phyloP scores from a whole-genome alignment of 2,888 invertebrate genomes.

The Tetropium fuscum region DNA sequence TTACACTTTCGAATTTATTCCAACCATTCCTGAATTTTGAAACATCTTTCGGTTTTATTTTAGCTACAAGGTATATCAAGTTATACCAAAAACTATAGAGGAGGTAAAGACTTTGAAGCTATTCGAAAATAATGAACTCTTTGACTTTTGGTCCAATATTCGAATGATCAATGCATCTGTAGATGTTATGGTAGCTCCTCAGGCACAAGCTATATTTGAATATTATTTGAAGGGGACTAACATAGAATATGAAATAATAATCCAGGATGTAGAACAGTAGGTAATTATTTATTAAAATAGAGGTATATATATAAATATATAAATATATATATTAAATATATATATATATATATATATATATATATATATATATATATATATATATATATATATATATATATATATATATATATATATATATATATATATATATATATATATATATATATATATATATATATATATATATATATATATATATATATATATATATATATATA shows the following conservation, averaged over 20 bases:
- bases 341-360: neutral
- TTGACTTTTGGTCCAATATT: slow-evolving; percentile 36
- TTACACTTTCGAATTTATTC: too few relatives aligned
- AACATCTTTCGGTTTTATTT: too few relatives aligned
- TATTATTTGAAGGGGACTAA: slow-evolving; percentile 2
- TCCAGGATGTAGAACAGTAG: slow-evolving; percentile 31
- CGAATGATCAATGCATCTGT: slow-evolving; percentile 13
- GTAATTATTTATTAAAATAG: too few relatives aligned
- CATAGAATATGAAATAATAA: slow-evolving; percentile 23
- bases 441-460: too few relatives aligned
- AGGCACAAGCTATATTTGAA: slow-evolving; percentile 33
- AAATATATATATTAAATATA: neutral
- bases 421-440: too few relatives aligned
- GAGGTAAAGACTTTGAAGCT: slow-evolving; percentile 33
- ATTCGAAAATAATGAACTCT: slow-evolving; percentile 46
- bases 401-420: too few relatives aligned
- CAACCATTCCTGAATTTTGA: too few relatives aligned
- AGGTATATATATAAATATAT: too few relatives aligned
- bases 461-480: too few relatives aligned
- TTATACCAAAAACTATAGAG: slow-evolving; percentile 28
- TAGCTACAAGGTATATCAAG: slow-evolving; percentile 37
- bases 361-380: too few relatives aligned
- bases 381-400: too few relatives aligned
- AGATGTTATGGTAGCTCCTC: slow-evolving; percentile 35
- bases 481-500: too few relatives aligned